Conservation (phyloP, 2,113 vertebrate genomes). For the Mesoclemmys tuberculata region DNA sequence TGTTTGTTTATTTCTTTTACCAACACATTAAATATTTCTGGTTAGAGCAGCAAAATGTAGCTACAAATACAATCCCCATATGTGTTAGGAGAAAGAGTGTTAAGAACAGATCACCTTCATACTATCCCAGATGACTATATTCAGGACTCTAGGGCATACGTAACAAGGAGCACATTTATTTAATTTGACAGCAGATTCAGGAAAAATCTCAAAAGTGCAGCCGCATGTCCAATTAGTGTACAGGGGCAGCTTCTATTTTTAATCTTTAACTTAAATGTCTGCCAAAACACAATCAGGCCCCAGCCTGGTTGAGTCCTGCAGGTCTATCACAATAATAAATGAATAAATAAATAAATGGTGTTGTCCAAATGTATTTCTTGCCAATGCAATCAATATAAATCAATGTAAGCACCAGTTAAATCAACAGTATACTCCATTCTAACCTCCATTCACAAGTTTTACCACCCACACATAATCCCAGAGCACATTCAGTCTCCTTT, state of each 20-base stretch:
- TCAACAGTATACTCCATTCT: background rate
- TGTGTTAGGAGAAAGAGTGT: conserved; percentile 21
- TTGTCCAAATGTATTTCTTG: background rate
- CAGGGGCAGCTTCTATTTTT: background rate
- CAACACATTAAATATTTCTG: conserved; percentile 21
- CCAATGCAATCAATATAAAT: background rate
- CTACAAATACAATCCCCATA: background rate
- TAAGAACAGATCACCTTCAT: conserved; percentile 21
- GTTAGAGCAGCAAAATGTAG: background rate
- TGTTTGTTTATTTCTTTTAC: conserved; percentile 1
- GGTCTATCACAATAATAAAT: background rate
- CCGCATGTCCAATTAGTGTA: background rate
- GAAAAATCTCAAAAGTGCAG: background rate
- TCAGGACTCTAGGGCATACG: background rate
- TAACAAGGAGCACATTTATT: background rate
- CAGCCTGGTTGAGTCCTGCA: rapidly evolving
- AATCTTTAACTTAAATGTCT: background rate
- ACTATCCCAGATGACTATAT: conserved; percentile 26
- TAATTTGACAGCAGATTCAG: background rate
- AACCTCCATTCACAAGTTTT: background rate
- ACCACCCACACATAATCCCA: background rate
- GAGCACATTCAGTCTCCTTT: background rate
- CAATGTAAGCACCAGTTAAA: background rate
- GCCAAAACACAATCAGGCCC: background rate
- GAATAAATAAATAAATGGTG: too few species aligned